Percentiles rank a stretch among this genome's conserved stretches.
Evolutionary conservation across 2,888 invertebrate genomes (phyloP).

Genomic region (Sthenelais limicola): DNA sequence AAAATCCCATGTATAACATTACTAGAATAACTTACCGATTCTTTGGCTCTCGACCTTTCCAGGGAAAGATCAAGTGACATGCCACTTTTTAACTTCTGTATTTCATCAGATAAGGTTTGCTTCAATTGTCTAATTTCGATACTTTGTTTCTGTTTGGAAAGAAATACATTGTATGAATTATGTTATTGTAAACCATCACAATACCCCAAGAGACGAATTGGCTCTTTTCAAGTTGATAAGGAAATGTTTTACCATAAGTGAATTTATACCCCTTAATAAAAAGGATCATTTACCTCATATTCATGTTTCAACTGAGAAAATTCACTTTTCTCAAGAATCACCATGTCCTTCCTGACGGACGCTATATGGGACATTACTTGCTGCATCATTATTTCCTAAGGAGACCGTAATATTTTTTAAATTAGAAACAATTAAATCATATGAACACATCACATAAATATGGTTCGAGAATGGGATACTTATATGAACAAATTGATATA

Average conservation of each 20-base stretch:
- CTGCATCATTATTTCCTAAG: slow-evolving; percentile 70
- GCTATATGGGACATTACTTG: slow-evolving; percentile 68
- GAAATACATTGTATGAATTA: not conserved
- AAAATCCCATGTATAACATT: not conserved
- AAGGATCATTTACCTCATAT: slow-evolving; percentile 63
- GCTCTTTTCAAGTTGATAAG: not conserved
- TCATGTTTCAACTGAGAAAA: slow-evolving; percentile 70
- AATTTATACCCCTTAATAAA: not conserved
- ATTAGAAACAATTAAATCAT: too few relatives aligned
- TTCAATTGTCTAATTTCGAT: slow-evolving; percentile 63
- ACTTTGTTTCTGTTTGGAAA: slow-evolving; percentile 60
- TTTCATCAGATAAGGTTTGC: slow-evolving; percentile 62
- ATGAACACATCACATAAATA: too few relatives aligned
- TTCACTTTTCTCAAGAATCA: slow-evolving; percentile 71
- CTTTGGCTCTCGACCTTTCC: slow-evolving; percentile 67
- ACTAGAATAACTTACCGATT: slow-evolving; percentile 62
- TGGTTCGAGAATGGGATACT: slow-evolving; percentile 8
- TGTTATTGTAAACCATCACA: too few relatives aligned
- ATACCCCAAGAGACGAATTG: too few relatives aligned
- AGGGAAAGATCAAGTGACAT: slow-evolving; percentile 70
- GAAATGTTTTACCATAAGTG: not conserved
- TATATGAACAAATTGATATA: too few relatives aligned
- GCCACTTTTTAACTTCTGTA: slow-evolving; percentile 65
- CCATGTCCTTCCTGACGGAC: slow-evolving; percentile 71
- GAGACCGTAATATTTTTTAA: slow-evolving; percentile 2